These are phyloP conservation scores for Panurus biarmicus DNA, from an alignment of 2,113 vertebrate genomes.

Conservation along the genomic window DNA sequence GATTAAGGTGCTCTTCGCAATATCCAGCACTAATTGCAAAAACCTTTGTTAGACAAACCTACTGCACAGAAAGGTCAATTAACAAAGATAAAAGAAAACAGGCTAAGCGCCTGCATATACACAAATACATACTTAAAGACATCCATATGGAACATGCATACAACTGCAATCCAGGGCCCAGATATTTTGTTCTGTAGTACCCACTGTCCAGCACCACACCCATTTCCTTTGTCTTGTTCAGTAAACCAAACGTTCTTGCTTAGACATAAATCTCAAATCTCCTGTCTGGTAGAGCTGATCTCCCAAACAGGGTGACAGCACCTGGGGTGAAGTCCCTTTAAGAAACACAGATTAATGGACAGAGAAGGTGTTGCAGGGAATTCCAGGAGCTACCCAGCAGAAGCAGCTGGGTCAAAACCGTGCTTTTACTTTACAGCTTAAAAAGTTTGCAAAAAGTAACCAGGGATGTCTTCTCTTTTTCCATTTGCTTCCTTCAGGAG, in stretches of 20 bases:
- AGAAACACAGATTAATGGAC: background rate
- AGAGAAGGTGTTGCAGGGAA: background rate
- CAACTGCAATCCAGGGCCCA: background rate
- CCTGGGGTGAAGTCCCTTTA: background rate
- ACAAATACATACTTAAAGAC: background rate
- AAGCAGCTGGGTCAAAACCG: background rate
- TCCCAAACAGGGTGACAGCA: background rate
- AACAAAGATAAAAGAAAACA: background rate
- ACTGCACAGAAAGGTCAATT: background rate
- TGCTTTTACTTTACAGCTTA: background rate
- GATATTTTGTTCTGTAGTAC: background rate
- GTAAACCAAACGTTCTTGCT: background rate
- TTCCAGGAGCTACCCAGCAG: background rate
- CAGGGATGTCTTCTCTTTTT: background rate
- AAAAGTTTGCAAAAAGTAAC: background rate
- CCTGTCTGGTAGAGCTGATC: background rate
- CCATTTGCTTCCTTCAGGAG: background rate
- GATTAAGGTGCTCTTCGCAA: background rate
- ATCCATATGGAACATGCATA: background rate
- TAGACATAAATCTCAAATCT: background rate
- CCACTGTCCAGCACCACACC: background rate
- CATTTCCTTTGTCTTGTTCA: background rate
- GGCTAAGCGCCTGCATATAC: background rate
- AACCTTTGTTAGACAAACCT: accelerated
- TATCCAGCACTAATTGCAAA: background rate